A percentile compares a stretch with the other conserved stretches of the same genome.
Evolutionary conservation across 2,888 invertebrate species (phyloP).

Genomic region (Chelonus formosanus): DNA sequence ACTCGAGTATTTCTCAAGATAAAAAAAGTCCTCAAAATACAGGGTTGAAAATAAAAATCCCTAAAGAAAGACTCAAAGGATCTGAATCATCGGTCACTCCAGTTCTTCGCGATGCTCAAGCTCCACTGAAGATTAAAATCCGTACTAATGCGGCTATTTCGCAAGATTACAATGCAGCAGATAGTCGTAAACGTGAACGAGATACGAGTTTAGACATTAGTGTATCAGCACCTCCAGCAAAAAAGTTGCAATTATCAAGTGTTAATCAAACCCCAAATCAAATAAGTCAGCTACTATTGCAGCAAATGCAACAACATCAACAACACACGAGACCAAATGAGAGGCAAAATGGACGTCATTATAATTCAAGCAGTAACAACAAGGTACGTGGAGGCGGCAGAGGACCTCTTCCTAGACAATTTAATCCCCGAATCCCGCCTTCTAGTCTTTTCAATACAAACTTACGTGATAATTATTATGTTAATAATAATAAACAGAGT

Average conservation of each 20-base stretch:
- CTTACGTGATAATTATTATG: constrained; percentile 45
- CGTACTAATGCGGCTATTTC: constrained; percentile 67
- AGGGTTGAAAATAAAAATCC: constrained; percentile 83
- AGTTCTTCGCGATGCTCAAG: constrained; percentile 57
- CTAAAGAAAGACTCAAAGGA: constrained; percentile 75
- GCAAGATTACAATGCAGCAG: constrained; percentile 27
- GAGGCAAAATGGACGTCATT: constrained; percentile 62
- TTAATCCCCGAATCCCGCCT: constrained; percentile 51
- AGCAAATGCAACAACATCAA: constrained; percentile 41
- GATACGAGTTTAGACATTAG: constrained; percentile 46
- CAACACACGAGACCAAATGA: constrained; percentile 51
- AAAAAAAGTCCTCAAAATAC: constrained; percentile 55
- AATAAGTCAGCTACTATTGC: constrained; percentile 57
- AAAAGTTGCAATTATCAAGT: constrained; percentile 37
- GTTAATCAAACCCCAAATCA: constrained; percentile 17
- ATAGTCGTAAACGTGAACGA: constrained; percentile 29
- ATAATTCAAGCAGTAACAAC: constrained; percentile 58
- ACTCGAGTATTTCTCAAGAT: constrained; percentile 46
- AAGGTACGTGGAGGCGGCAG: constrained; percentile 64
- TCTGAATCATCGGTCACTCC: constrained; percentile 22
- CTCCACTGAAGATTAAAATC: constrained; percentile 79
- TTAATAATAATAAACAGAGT: constrained; percentile 33
- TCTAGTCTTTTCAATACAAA: constrained; percentile 37
- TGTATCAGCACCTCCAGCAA: constrained; percentile 42
- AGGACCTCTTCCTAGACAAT: constrained; percentile 48